phyloP scores from a whole-genome alignment of 2,113 vertebrate genomes.

The Chiloscyllium plagiosum region DNA sequence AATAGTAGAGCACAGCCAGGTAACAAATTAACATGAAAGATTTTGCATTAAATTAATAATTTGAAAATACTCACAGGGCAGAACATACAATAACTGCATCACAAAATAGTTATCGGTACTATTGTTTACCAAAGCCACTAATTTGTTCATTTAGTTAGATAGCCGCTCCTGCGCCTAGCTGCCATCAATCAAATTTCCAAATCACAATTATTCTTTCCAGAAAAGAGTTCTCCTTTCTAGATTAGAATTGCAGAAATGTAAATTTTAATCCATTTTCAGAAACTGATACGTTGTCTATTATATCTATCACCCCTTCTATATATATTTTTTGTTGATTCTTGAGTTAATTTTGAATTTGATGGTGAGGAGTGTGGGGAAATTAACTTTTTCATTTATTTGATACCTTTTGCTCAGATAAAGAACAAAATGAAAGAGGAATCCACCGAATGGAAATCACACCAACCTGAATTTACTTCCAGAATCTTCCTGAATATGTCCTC shows the following conservation, averaged over 20 bases:
- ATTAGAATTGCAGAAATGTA: neutral
- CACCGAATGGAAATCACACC: neutral
- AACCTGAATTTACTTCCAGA: neutral
- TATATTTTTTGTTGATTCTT: neutral
- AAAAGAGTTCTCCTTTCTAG: neutral
- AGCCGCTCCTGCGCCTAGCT: neutral
- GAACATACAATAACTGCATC: neutral
- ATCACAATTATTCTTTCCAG: neutral
- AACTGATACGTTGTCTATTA: neutral
- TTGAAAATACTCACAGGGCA: neutral
- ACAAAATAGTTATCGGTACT: neutral
- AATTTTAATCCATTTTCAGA: neutral
- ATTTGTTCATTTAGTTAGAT: neutral
- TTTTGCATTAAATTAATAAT: neutral
- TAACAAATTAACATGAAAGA: neutral
- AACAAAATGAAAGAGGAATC: neutral
- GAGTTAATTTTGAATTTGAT: neutral
- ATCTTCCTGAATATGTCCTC: neutral
- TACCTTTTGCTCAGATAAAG: neutral
- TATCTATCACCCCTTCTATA: neutral
- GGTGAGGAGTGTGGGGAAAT: neutral
- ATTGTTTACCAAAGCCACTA: neutral
- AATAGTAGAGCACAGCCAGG: neutral
- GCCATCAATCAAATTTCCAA: neutral
- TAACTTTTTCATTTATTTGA: neutral